Percentiles rank a stretch among this genome's conserved stretches.
phyloP scores from a whole-genome alignment of 2,888 invertebrate genomes.

The Clostera curtula region DNA sequence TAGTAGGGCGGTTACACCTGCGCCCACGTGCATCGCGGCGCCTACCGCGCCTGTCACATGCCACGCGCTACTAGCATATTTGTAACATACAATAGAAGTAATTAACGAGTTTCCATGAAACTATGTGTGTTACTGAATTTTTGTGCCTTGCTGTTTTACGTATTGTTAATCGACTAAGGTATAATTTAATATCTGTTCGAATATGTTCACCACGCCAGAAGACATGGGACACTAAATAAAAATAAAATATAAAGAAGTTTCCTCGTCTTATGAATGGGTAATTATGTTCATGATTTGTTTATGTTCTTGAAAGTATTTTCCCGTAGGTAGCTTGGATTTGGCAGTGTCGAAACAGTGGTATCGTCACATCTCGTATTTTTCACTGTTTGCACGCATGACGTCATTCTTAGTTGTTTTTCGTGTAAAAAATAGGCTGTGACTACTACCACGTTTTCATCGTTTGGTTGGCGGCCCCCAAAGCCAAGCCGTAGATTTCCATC shows the following conservation, averaged over 20 bases:
- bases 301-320: no score
- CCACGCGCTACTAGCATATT: slow-evolving; percentile 6
- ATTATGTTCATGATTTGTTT: slow-evolving; percentile 4
- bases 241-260: no score
- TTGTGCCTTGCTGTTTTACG: no score
- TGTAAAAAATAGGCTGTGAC: slow-evolving; percentile 42
- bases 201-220: no score
- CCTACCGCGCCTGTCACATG: slow-evolving; percentile 19
- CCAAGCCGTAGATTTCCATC: slow-evolving; percentile 58
- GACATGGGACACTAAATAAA: no score
- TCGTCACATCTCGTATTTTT: slow-evolving; percentile 22
- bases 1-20: slow-evolving; percentile 24
- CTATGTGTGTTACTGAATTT: no score
- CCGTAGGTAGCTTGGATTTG: no score
- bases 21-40: slow-evolving; percentile 18
- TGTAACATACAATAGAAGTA: no score
- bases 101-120: no score
- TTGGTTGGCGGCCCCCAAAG: slow-evolving; percentile 41
- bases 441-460: slow-evolving; percentile 40
- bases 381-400: slow-evolving; percentile 21
- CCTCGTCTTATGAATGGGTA: no score
- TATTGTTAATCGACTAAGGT: no score
- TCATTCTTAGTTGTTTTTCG: slow-evolving; percentile 33
- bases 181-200: no score
- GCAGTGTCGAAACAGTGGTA: slow-evolving; percentile 19